Conservation (phyloP, 2,888 invertebrate genomes). For the Merodon equestris region DNA sequence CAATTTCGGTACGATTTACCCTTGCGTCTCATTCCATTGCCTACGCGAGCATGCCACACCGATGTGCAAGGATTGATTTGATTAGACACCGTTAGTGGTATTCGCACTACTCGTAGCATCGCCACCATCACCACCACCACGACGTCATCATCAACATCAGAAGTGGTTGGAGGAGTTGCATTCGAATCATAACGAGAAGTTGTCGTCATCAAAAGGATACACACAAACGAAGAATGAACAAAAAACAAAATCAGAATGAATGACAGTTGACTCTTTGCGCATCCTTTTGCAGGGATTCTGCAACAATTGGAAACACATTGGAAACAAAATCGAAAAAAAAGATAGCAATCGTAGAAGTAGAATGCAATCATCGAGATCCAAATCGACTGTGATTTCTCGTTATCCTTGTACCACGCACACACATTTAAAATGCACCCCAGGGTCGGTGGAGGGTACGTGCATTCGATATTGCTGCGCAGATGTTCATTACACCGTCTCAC, state of each 20-base stretch:
- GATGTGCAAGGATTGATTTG: slow-evolving; percentile 49
- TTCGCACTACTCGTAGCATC: slow-evolving; percentile 50
- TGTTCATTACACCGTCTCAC: slow-evolving; percentile 23
- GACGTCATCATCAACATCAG: slow-evolving; percentile 25
- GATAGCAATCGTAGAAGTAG: not conserved
- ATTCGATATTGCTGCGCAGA: slow-evolving; percentile 32
- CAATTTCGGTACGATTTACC: slow-evolving; percentile 60
- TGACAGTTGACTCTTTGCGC: slow-evolving; percentile 47
- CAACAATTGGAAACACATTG: slow-evolving; percentile 66
- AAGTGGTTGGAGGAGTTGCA: not conserved
- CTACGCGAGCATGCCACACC: too few species aligned
- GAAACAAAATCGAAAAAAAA: slow-evolving; percentile 59
- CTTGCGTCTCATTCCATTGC: slow-evolving; percentile 13
- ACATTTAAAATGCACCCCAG: too few species aligned
- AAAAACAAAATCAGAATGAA: slow-evolving; percentile 19
- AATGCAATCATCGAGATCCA: slow-evolving; percentile 44
- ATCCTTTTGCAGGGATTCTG: slow-evolving; percentile 35
- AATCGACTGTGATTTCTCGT: slow-evolving; percentile 43
- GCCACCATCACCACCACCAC: too few species aligned
- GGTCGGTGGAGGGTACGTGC: too few species aligned
- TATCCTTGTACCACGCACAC: slow-evolving; percentile 6
- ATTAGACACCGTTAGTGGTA: slow-evolving; percentile 59
- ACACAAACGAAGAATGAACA: too few species aligned
- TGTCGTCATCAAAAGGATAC: slow-evolving; percentile 27
- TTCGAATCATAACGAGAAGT: too few species aligned